A percentile compares a stretch with the other conserved stretches of the same genome.
Conservation (phyloP, 1,140 invertebrate genomes). For the Drosophila takahashii region DNA sequence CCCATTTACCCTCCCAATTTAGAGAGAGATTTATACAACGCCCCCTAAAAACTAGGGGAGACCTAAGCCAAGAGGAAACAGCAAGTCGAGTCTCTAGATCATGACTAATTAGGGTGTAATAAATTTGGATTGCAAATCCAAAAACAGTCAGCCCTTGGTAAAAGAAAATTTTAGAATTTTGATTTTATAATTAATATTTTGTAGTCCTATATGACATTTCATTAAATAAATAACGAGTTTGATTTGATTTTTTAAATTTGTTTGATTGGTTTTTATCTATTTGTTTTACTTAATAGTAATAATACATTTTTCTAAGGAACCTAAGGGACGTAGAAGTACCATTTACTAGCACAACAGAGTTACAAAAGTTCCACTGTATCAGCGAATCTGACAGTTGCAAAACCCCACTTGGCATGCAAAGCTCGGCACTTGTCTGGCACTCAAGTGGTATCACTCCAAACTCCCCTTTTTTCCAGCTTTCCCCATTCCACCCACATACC, state of each 20-base stretch:
- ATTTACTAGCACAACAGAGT: background rate
- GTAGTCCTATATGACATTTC: too few relatives aligned
- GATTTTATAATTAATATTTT: too few relatives aligned
- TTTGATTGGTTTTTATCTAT: too few relatives aligned
- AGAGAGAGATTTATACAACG: conserved; percentile 37
- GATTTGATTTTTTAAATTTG: too few relatives aligned
- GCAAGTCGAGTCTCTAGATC: conserved; percentile 14
- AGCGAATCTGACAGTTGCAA: conserved; percentile 41
- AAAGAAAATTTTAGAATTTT: background rate
- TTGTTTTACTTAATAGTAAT: too few relatives aligned
- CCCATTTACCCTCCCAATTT: conserved; percentile 13
- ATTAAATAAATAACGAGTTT: too few relatives aligned
- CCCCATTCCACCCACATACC: background rate
- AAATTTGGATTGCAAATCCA: conserved; percentile 37
- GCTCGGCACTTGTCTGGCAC: conserved; percentile 53
- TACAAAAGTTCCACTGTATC: conserved; percentile 19
- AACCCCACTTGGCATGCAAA: conserved; percentile 40
- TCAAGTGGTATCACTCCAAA: conserved; percentile 28
- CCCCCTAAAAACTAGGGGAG: conserved; percentile 29
- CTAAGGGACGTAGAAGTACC: too few relatives aligned
- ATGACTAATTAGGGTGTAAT: conserved; percentile 69
- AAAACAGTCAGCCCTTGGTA: background rate
- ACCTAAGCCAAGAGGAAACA: background rate
- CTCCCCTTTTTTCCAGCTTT: conserved; percentile 5
- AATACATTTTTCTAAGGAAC: too few relatives aligned